Conservation (phyloP, 2,113 vertebrate species). For the Albula glossodonta region DNA sequence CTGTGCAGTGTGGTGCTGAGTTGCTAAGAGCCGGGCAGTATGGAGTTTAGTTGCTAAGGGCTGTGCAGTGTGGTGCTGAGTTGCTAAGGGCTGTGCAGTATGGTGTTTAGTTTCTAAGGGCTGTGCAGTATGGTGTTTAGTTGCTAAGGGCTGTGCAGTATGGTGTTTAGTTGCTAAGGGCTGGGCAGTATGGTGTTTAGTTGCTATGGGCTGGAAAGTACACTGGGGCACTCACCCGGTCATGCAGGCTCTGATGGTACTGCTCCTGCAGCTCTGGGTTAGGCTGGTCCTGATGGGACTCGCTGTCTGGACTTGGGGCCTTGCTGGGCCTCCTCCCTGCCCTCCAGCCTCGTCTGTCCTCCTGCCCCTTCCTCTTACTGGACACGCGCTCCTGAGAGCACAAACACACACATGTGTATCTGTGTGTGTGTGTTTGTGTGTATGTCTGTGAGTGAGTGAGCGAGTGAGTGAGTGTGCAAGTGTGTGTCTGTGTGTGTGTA, state of each 20-base stretch:
- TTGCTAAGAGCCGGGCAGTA: too few species aligned
- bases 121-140: neutral
- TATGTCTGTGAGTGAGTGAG: neutral
- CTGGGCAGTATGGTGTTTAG: neutral
- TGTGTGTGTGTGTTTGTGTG: neutral
- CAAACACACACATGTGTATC: neutral
- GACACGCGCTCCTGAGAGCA: constrained; percentile 54
- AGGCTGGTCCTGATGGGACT: constrained; percentile 36
- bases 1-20: neutral
- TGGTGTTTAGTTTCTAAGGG: neutral
- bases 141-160: too few species aligned
- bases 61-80: neutral
- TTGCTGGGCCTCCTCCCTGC: neutral
- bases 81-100: neutral
- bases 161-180: neutral
- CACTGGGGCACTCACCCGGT: constrained; percentile 58
- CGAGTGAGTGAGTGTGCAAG: neutral
- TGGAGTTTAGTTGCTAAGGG: neutral
- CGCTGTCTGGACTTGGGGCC: neutral
- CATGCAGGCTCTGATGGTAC: constrained; percentile 64
- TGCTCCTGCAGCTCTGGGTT: constrained; percentile 55
- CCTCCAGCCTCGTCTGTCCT: constrained; percentile 52
- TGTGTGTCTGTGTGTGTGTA: constrained; percentile 22
- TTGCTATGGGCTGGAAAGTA: neutral
- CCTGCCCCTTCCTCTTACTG: constrained; percentile 64